Conservation (phyloP, 2,797 vertebrate species). For the Lagorchestes hirsutus region DNA sequence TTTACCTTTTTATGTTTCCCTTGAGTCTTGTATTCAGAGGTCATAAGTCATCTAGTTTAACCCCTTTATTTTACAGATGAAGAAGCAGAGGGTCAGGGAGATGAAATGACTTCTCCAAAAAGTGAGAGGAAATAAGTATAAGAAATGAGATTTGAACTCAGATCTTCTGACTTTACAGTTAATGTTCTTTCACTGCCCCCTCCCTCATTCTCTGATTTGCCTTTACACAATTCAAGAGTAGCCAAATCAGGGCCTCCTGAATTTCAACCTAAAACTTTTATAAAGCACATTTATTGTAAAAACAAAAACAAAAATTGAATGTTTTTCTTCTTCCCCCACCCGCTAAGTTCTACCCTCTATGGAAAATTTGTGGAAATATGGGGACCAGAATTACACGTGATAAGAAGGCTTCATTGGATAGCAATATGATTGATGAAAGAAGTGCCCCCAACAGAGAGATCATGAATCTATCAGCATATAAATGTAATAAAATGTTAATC, state of each 20-base stretch:
- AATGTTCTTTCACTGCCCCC: background rate
- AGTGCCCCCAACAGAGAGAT: background rate
- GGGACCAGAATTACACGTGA: background rate
- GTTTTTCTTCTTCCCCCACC: background rate
- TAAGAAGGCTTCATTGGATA: background rate
- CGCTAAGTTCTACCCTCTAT: background rate
- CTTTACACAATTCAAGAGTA: background rate
- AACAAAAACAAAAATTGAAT: background rate
- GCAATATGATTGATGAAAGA: background rate
- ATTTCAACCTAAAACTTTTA: background rate
- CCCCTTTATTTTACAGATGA: background rate
- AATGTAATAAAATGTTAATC: background rate
- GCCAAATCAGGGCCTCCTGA: background rate
- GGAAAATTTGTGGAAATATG: background rate
- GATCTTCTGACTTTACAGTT: background rate
- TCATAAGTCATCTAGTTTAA: background rate
- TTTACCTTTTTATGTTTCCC: too few species aligned
- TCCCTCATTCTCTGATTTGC: background rate
- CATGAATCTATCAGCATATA: background rate
- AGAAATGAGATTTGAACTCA: background rate
- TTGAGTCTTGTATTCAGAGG: too few species aligned
- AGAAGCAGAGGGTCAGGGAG: background rate
- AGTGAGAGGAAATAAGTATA: background rate
- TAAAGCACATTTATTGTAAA: background rate
- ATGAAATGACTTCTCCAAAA: background rate